Evolutionary conservation across 2,797 vertebrate genomes (phyloP).

Genomic region (Pterois miles): DNA sequence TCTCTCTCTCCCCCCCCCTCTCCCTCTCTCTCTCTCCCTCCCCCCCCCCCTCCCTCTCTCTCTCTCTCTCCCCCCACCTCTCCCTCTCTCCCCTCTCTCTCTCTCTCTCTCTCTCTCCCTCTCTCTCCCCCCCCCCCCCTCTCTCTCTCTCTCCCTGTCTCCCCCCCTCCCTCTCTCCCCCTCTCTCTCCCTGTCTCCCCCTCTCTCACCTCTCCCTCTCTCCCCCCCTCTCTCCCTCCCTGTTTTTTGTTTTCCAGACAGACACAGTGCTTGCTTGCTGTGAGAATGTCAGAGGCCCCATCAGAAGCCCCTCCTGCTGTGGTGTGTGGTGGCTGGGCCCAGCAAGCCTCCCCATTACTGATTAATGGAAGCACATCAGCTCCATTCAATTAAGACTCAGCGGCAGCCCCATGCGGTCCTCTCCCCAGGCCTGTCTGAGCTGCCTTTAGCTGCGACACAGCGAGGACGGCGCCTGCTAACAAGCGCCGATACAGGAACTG

Average conservation of each 20-base stretch:
- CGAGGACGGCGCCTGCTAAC: slow-evolving; percentile 43
- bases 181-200: too few species aligned
- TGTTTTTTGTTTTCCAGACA: slow-evolving; percentile 46
- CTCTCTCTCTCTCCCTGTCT: too few species aligned
- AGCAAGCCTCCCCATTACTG: slow-evolving; percentile 76
- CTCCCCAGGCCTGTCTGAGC: slow-evolving; percentile 71
- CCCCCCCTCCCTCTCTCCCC: too few species aligned
- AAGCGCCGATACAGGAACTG: slow-evolving; percentile 24
- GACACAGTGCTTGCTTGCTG: slow-evolving; percentile 56
- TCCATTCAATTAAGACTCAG: slow-evolving; percentile 77
- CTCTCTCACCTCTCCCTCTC: neutral
- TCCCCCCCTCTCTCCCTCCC: too few species aligned
- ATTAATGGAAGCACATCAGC: slow-evolving; percentile 74
- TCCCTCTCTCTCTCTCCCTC: too few species aligned
- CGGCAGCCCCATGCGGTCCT: slow-evolving; percentile 60
- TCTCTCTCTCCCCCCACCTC: too few species aligned
- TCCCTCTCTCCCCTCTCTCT: slow-evolving; percentile 2
- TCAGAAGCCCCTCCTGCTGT: slow-evolving; percentile 65
- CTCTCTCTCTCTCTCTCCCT: too few species aligned
- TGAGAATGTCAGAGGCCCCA: slow-evolving; percentile 76
- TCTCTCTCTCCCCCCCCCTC: too few species aligned
- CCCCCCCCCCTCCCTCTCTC: too few species aligned
- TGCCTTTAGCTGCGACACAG: slow-evolving; percentile 28
- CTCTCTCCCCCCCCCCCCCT: too few species aligned
- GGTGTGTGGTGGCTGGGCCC: slow-evolving; percentile 62